Evolutionary conservation across 2,113 vertebrate genomes (phyloP), one percentile per base, ranked within the genome.

Genomic region (Megaceryle torquata): DNA sequence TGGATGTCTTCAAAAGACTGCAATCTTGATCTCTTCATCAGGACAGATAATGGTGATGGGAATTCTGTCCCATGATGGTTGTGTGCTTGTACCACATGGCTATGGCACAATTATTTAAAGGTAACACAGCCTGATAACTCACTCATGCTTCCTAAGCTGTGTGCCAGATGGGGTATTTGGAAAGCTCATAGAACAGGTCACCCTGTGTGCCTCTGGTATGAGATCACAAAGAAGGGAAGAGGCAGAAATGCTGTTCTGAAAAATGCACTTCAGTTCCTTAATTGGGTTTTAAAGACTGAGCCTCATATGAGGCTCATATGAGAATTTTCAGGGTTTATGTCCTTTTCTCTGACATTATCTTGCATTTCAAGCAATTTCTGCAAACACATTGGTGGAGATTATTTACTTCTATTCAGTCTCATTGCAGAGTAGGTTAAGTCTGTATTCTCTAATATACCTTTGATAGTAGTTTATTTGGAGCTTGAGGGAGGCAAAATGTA

Each of bases 221-320:
- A 33, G 39, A 63, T 46, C 15, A 57, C 13, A 86, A 78, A 75
- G 1, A 31, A 74, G 37, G 14, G 5, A 71, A 46, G 25, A 81
- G 15, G 5, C 3, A 44, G 7, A 5, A 15, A 33, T 64, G 25
- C 3, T 75, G 16, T 8, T 64, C 19, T 56, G 60, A 78, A 78
- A 78, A 84, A 43, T 11, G 3, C 2, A 43, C 6, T 33, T 85
- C 22, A 46, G 6, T 14, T 12, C 19, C 9, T 31, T 75, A 63
- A 33, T 19, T 10, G 7, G 1, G 3, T 50, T 87, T 28, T 75
- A 71, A 63, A 67, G n/a, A 39, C 6, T 53, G 6, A 79, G 4
- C 4, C 15, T 71, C 39, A 9, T 53, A 63, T 51, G n/a, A n/a
- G n/a, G n/a, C n/a, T n/a, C n/a, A 0, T 9, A n/a, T 3, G 5